Percentiles rank a stretch among this genome's conserved stretches.
Evolutionary conservation across 2,113 vertebrate species (phyloP).

Genomic region (Lipophrys pholis): DNA sequence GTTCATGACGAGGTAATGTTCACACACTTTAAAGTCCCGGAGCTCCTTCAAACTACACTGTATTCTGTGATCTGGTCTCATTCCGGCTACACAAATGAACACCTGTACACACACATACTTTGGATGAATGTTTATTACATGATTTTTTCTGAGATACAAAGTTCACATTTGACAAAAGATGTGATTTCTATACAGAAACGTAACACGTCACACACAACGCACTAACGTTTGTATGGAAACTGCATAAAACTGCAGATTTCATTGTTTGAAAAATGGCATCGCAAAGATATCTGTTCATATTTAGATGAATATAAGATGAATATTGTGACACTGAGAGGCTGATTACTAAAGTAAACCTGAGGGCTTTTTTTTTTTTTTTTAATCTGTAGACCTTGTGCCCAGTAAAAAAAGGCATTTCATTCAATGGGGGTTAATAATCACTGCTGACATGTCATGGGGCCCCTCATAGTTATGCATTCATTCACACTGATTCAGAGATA

Average conservation of each 20-base stretch:
- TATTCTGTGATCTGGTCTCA: background rate
- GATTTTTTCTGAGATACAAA: background rate
- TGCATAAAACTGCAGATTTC: too few relatives aligned
- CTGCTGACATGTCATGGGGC: slow-evolving; percentile 53
- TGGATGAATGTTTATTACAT: slow-evolving; percentile 16
- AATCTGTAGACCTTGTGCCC: slow-evolving; percentile 40
- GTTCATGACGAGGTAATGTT: slow-evolving; percentile 17
- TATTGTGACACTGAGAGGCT: background rate
- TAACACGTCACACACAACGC: too few relatives aligned
- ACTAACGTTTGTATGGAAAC: too few relatives aligned
- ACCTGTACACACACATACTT: background rate
- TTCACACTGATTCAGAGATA: slow-evolving; percentile 42
- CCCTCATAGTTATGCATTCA: slow-evolving; percentile 51
- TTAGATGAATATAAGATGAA: too few relatives aligned
- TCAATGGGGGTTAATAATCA: slow-evolving; percentile 57
- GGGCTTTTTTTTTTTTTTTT: slow-evolving; percentile 33
- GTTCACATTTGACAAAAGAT: slow-evolving; percentile 10
- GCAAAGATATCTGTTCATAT: too few relatives aligned
- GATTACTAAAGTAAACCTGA: slow-evolving; percentile 34
- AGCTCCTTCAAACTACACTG: slow-evolving; percentile 1
- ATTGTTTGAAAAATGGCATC: too few relatives aligned
- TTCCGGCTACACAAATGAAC: slow-evolving; percentile 14
- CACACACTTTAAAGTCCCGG: slow-evolving; percentile 22
- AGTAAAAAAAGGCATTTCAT: slow-evolving; percentile 25
- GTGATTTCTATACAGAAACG: too few relatives aligned